A percentile compares a stretch with the other conserved stretches of the same genome.
Conservation (phyloP, 2,113 vertebrate genomes). For the Oenanthe oenanthe region DNA sequence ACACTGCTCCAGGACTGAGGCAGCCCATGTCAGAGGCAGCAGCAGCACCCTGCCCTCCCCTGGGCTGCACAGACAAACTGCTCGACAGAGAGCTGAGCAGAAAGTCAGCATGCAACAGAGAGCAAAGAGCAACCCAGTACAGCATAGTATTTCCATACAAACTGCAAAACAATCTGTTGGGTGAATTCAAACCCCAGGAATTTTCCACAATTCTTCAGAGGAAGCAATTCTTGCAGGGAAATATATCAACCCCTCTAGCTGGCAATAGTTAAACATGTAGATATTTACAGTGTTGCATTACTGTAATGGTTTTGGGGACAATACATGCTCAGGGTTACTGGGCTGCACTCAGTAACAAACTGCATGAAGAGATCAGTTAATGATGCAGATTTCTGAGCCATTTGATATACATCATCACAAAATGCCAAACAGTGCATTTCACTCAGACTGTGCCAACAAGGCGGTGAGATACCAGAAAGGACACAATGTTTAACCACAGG, state of each 20-base stretch:
- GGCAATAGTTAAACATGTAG: conserved; percentile 43
- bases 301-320: background rate
- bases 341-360: background rate
- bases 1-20: background rate
- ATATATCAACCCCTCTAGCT: conserved; percentile 33
- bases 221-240: background rate
- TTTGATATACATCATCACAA: background rate
- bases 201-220: background rate
- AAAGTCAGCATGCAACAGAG: background rate
- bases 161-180: background rate
- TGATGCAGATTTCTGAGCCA: background rate
- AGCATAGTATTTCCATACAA: background rate
- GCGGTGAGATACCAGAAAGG: background rate
- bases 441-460: background rate
- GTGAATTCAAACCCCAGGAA: background rate
- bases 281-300: background rate
- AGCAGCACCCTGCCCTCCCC: background rate
- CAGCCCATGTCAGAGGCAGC: background rate
- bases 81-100: accelerated
- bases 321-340: background rate
- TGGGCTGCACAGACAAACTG: background rate
- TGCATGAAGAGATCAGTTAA: background rate
- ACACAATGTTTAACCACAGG: background rate
- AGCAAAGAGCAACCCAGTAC: background rate
- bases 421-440: background rate